Base-by-base conservation (phyloP, 1,140 invertebrate species). In the Brachionus angularis region DNA sequence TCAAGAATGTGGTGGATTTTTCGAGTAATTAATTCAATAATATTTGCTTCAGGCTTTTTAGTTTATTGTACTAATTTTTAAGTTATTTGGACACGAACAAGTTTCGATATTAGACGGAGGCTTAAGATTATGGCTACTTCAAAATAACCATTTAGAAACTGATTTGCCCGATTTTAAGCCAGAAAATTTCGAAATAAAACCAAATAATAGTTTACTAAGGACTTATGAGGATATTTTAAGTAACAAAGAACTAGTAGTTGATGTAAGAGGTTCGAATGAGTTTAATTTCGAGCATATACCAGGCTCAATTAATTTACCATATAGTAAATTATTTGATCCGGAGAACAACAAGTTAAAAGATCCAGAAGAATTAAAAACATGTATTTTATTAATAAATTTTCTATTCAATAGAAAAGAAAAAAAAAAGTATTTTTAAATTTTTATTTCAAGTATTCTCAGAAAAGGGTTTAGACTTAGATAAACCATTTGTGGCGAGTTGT, bases 71-170 rank as follows among this genome's bases (percentile, higher is more conserved):
- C 16, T 18, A 2, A 36, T 23, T 14, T 31, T 50, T 21, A 50
- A 21, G 14, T n/a, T 72, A 1, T 76, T 73, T 70, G 75, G 76
- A 31, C 73, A 74, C 10, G 44, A 73, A 7, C 72, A 64, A 5
- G 74, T 77, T 16, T 75, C 73, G 8, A 67, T 77, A 29, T 58
- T 77, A 27, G 47, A 77, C 72, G 76, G 76, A 8, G 76, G 76
- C n/a, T 52, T 74, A 16, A 49, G 67, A 29, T 72, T 74, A 62
- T 77, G 76, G 76, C 10, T 25, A 5, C n/a, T 12, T n/a, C 34
- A 52, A n/a, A 50, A 67, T 27, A 47, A 49, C 25, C 18, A 46
- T 21, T 21, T 67, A 21, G 47, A 29, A 18, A 12, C 18, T 29
- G 39, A 47, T 21, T 14, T 36, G 31, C 62, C 62, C 0, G 23